These are phyloP conservation scores for Acyrthosiphon pisum DNA, from an alignment of 1,140 invertebrate species.

Conservation along the genomic window DNA sequence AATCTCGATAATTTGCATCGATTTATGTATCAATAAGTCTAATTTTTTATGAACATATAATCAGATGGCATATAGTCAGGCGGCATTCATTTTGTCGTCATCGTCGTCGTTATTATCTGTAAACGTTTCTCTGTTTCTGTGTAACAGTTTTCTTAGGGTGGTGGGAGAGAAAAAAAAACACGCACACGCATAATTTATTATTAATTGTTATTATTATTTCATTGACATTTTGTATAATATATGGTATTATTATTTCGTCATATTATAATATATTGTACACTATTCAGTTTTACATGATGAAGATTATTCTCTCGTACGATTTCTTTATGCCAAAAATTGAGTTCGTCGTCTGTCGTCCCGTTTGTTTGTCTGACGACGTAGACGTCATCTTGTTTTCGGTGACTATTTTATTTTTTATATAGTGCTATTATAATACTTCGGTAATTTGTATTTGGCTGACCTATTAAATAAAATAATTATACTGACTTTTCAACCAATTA, in stretches of 20 bases:
- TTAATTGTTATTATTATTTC: not conserved
- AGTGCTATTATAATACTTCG: not conserved
- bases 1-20: not conserved
- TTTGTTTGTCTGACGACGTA: not conserved
- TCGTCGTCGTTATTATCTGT: not conserved
- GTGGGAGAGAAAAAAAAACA: not conserved
- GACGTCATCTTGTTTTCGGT: not conserved
- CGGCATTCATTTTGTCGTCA: not conserved
- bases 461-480: slow-evolving; percentile 20
- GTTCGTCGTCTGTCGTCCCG: not conserved
- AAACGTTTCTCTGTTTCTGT: not conserved
- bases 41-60: not conserved
- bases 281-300: not conserved
- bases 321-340: not conserved
- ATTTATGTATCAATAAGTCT: not conserved
- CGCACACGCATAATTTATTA: not conserved
- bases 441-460: not conserved
- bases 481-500: not conserved
- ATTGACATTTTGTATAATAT: not conserved
- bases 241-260: not conserved
- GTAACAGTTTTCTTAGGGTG: not conserved
- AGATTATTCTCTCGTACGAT: not conserved
- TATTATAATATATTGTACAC: not conserved
- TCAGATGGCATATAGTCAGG: no score
- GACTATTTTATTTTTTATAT: not conserved